These are phyloP conservation scores for Malurus cyaneus DNA, from an alignment of 2,113 vertebrate genomes.

Conservation along the genomic window DNA sequence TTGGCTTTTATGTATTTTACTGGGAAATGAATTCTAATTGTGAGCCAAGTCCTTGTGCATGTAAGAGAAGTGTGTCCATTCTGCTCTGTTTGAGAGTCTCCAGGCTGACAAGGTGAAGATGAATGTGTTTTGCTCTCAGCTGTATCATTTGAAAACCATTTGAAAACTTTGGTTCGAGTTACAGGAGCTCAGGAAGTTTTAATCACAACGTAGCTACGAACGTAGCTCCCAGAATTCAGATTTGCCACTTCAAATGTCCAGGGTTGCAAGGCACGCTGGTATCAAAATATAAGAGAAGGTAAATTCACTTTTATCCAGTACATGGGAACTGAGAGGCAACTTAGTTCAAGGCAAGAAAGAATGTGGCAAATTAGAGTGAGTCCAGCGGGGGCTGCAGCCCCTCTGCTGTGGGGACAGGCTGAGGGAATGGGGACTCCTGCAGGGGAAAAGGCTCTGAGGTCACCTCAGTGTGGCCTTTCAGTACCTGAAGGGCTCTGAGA, in stretches of 20 bases:
- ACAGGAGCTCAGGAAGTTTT: neutral
- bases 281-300: neutral
- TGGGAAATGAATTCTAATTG: conserved; percentile 1
- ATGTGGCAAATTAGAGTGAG: neutral
- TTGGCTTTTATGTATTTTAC: conserved; percentile 20
- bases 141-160: neutral
- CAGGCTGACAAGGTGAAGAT: neutral
- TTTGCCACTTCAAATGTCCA: neutral
- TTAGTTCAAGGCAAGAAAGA: neutral
- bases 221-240: neutral
- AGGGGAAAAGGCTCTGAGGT: neutral
- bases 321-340: neutral
- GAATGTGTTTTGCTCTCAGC: neutral
- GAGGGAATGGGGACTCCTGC: neutral
- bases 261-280: neutral
- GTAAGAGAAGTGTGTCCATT: neutral
- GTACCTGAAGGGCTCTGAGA: too few relatives aligned
- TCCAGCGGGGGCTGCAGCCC: neutral
- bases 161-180: neutral
- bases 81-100: neutral
- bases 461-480: neutral
- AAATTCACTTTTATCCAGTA: neutral
- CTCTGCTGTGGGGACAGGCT: neutral
- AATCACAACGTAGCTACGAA: neutral
- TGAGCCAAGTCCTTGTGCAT: neutral